Evolutionary conservation across 2,888 invertebrate genomes (phyloP), one percentile per base, ranked within the genome.

Genomic region (Acleris cristana): DNA sequence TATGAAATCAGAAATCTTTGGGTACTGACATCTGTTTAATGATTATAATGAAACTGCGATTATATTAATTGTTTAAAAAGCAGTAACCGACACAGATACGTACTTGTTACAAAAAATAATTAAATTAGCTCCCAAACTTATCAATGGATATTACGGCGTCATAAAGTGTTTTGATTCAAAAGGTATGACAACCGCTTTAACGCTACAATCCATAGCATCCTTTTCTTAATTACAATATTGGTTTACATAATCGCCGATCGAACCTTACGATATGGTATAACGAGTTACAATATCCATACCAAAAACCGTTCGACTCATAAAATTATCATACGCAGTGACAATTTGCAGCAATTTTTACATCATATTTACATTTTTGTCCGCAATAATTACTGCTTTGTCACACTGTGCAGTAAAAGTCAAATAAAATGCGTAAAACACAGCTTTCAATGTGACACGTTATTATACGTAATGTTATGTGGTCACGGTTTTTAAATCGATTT

Each of bases 381-480:
- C 59, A 71, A 76, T 81, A 78, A 81, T 80, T 80, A 79, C 76
- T 71, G 74, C 72, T 74, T 78, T 76, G 76, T 79, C 77, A 73
- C 76, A 77, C 73, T 71, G 77, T 70, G 72, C 69, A 69, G 73
- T 72, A 71, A 73, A 70, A 59, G 75, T 75, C 74, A 64, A 65
- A 76, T 81, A 82, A 80, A 79, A 75, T 74, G 65, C 72, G 73
- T 72, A 73, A 78, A 74, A 74, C 70, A 78, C 72, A 73, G 61
- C 49, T 72, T 71, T 70, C 26, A 59, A 64, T 74, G 71, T 77
- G 78, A 70, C 76, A 76, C 71, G 63, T 76, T 74, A 73, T 74
- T 74, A 72, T 70, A 72, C 65, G 64, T 72, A 70, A 73, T 71
- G 67, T 69, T 67, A 61, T 71, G 69, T 68, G 53, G 58, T 64